These are phyloP conservation scores for Fopius arisanus DNA, from an alignment of 1,140 invertebrate species.

Conservation along the genomic window DNA sequence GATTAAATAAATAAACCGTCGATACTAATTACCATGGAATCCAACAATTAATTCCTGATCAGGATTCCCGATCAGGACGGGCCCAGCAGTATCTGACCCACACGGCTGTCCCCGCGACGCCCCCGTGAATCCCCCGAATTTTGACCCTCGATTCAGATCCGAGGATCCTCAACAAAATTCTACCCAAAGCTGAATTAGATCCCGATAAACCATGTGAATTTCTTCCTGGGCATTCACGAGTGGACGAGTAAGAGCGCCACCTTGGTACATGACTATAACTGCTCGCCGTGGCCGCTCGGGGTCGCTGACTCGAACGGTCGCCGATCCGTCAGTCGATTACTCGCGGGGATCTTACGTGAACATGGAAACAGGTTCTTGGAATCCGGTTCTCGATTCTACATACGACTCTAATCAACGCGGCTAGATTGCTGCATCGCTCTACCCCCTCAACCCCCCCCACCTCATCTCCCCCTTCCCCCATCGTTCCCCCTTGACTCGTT, in stretches of 20 bases:
- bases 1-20: too few relatives aligned
- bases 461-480: background rate
- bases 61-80: too few relatives aligned
- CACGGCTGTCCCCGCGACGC: too few relatives aligned
- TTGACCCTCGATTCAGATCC: too few relatives aligned
- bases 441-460: background rate
- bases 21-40: too few relatives aligned
- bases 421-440: slow-evolving; percentile 64
- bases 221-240: too few relatives aligned
- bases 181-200: too few relatives aligned
- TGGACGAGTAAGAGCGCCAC: background rate
- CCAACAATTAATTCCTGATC: too few relatives aligned
- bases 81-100: too few relatives aligned
- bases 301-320: slow-evolving; percentile 66
- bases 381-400: slow-evolving; percentile 67
- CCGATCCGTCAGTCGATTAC: slow-evolving; percentile 67
- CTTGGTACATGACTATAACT: background rate
- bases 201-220: too few relatives aligned
- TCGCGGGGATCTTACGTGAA: slow-evolving; percentile 66
- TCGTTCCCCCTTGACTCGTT: slow-evolving; percentile 6
- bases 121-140: too few relatives aligned
- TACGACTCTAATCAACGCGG: slow-evolving; percentile 67
- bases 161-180: too few relatives aligned
- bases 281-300: slow-evolving; percentile 46
- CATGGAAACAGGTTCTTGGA: slow-evolving; percentile 67